phyloP scores from a whole-genome alignment of 2,113 vertebrate species.

The Callipepla californica region DNA sequence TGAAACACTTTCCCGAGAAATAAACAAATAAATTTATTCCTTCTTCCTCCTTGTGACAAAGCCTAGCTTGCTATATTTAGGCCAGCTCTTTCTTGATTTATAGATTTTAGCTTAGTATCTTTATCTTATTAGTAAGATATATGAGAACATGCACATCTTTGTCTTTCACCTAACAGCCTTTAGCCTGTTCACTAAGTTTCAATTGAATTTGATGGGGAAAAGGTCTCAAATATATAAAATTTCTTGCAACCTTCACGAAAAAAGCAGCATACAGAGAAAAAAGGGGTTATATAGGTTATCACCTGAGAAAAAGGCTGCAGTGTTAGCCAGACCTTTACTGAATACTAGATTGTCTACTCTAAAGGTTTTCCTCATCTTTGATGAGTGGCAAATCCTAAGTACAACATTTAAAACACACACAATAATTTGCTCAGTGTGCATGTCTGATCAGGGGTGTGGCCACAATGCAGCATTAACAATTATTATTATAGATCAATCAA shows the following conservation, averaged over 20 bases:
- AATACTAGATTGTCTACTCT: neutral
- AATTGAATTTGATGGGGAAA: neutral
- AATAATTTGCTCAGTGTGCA: neutral
- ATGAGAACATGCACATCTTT: no score
- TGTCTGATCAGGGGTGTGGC: neutral
- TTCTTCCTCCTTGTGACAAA: neutral
- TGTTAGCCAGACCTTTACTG: neutral
- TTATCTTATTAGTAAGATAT: neutral
- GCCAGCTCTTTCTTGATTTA: neutral
- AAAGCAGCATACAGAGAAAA: neutral
- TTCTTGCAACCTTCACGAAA: neutral
- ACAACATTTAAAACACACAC: neutral
- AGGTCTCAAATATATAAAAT: neutral
- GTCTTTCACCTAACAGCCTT: neutral
- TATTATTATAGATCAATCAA: neutral
- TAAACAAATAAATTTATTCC: neutral
- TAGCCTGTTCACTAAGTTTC: neutral
- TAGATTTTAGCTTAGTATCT: neutral
- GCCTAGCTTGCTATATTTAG: neutral
- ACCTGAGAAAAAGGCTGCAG: neutral
- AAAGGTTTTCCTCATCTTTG: neutral
- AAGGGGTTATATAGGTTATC: neutral
- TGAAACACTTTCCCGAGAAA: conserved; percentile 31
- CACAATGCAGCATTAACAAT: neutral
- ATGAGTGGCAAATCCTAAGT: neutral